Evolutionary conservation across 2,113 vertebrate genomes (phyloP).

Genomic region (Tretioscincus oriximinensis): DNA sequence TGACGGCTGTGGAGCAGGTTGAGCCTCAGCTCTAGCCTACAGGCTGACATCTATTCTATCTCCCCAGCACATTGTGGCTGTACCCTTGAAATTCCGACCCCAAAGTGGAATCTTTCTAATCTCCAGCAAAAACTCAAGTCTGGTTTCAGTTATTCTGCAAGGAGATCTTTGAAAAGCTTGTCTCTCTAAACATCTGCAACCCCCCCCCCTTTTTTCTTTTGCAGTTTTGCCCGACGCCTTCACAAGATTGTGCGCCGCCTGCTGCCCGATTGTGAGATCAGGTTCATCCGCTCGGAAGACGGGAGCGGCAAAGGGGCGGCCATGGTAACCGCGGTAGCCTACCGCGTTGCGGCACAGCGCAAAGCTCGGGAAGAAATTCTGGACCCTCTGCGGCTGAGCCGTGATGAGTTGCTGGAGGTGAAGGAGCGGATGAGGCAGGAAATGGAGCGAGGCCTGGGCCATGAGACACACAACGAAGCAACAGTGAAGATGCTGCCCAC

Average conservation of each 20-base stretch:
- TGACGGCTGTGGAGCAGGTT: too few relatives aligned
- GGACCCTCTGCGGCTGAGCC: conserved; percentile 80
- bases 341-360: conserved; percentile 85
- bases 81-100: too few relatives aligned
- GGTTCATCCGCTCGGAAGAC: conserved; percentile 88
- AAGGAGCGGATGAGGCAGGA: conserved; percentile 82
- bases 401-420: conserved; percentile 85
- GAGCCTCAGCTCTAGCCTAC: too few relatives aligned
- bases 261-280: conserved; percentile 89
- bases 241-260: conserved; percentile 88
- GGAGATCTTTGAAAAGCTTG: too few relatives aligned
- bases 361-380: conserved; percentile 82
- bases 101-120: not conserved
- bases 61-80: too few relatives aligned
- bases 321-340: conserved; percentile 96
- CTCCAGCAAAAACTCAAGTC: too few relatives aligned
- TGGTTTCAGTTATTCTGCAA: too few relatives aligned
- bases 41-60: too few relatives aligned
- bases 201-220: too few relatives aligned
- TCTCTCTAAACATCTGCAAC: too few relatives aligned
- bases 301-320: conserved; percentile 94
- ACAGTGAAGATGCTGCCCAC: conserved; percentile 93
- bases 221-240: conserved; percentile 86
- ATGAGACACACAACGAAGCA: conserved; percentile 73
- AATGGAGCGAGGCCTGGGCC: conserved; percentile 83